phyloP scores from a whole-genome alignment of 2,797 vertebrate species.

The Hippocampus kuda region DNA sequence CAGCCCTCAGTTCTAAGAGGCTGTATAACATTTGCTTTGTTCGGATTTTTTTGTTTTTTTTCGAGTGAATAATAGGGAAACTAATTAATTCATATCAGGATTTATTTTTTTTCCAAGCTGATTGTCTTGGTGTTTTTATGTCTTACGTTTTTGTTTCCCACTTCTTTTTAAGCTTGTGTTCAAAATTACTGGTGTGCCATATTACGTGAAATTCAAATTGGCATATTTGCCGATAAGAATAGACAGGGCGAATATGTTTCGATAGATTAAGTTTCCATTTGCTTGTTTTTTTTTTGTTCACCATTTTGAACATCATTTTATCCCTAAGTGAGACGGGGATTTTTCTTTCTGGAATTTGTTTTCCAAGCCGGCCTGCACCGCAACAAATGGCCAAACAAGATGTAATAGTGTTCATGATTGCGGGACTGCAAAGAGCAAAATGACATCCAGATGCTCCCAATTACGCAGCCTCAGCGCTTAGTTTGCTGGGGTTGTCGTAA shows the following conservation, averaged over 20 bases:
- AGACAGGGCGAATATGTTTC: neutral
- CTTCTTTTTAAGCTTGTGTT: no score
- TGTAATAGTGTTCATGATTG: slow-evolving; percentile 29
- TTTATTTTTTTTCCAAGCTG: no score
- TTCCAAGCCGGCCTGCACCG: neutral
- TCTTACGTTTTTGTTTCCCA: no score
- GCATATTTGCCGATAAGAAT: neutral
- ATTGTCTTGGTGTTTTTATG: no score
- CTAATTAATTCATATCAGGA: no score
- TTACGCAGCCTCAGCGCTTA: slow-evolving; percentile 27
- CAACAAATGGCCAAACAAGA: slow-evolving; percentile 33
- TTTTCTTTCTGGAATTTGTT: slow-evolving; percentile 34
- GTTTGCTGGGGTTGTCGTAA: slow-evolving; percentile 44
- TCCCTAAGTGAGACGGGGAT: slow-evolving; percentile 11
- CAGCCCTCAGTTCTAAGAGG: no score
- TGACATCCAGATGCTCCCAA: slow-evolving; percentile 56
- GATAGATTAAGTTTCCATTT: neutral
- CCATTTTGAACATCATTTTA: slow-evolving; percentile 1
- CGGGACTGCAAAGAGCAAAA: slow-evolving; percentile 36
- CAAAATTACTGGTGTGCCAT: no score
- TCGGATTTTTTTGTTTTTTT: no score
- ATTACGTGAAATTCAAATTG: neutral
- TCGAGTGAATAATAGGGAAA: no score
- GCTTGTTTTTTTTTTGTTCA: neutral
- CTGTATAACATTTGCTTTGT: no score